Evolutionary conservation across 1,140 invertebrate genomes (phyloP).

Genomic region (Cepaea nemoralis): DNA sequence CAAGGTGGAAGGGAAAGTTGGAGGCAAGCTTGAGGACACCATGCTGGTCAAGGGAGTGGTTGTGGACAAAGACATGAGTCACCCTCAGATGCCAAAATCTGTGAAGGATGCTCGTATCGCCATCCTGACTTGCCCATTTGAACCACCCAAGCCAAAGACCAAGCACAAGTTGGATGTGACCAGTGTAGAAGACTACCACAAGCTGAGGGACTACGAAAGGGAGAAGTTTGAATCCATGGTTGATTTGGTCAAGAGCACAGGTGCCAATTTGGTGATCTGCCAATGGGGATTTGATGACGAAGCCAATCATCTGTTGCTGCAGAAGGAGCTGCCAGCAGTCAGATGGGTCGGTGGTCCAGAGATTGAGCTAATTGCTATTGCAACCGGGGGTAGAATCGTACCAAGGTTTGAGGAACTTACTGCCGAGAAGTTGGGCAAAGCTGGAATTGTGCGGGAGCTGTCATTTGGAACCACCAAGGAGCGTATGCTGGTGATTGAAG

Average conservation of each 20-base stretch:
- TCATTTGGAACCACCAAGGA: constrained; percentile 97
- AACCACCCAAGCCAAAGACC: constrained; percentile 99
- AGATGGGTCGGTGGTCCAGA: constrained; percentile 96
- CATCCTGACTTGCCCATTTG: constrained; percentile 99
- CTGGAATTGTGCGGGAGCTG: constrained; percentile 94
- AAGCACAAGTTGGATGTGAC: constrained; percentile 99
- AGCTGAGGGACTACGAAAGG: constrained; percentile 92
- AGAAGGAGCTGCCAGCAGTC: constrained; percentile 93
- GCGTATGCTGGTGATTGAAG: constrained; percentile 97
- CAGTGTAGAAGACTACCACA: constrained; percentile 94
- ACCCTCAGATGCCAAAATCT: constrained; percentile 98
- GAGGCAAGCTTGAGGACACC: constrained; percentile 96
- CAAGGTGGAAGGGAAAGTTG: constrained; percentile 98
- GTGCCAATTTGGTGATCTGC: constrained; percentile 97
- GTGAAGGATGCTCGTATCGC: constrained; percentile 92
- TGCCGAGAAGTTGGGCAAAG: constrained; percentile 91
- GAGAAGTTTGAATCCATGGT: constrained; percentile 98
- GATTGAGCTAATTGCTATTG: constrained; percentile 97
- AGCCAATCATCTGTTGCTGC: constrained; percentile 96
- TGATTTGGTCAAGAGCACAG: constrained; percentile 90
- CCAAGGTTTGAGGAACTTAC: constrained; percentile 90
- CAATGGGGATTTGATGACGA: constrained; percentile 99
- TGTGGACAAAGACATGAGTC: constrained; percentile 98
- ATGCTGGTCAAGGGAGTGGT: constrained; percentile 96
- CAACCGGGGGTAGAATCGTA: constrained; percentile 97